These are phyloP conservation scores for Diorhabda elongata DNA, from an alignment of 1,140 invertebrate genomes.

Conservation along the genomic window DNA sequence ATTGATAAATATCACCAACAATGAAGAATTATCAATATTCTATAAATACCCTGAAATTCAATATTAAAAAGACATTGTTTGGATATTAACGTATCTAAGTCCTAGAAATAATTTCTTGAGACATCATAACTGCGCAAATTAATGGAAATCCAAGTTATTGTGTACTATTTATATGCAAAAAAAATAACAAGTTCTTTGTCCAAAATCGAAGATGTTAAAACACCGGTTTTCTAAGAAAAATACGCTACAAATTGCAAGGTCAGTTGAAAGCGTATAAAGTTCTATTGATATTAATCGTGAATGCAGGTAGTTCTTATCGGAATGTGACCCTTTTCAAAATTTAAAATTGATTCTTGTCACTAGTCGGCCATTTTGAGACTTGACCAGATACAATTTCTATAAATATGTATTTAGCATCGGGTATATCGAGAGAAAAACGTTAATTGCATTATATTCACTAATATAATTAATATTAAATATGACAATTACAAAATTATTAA, in stretches of 20 bases:
- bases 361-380: conserved; percentile 42
- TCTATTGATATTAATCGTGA: neutral
- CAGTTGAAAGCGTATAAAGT: neutral
- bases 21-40: no score
- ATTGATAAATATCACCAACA: no score
- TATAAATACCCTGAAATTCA: no score
- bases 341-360: conserved; percentile 43
- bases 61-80: no score
- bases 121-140: no score
- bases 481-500: neutral
- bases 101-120: no score
- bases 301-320: conserved; percentile 7
- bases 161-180: neutral
- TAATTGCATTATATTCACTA: no score
- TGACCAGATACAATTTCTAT: conserved; percentile 18
- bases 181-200: neutral
- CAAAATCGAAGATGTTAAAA: neutral
- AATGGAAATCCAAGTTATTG: neutral
- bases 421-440: no score
- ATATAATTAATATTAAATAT: no score
- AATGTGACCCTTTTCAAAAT: conserved; percentile 37
- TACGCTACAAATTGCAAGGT: neutral
- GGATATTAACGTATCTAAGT: no score
- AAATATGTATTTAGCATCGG: neutral
- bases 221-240: neutral